Conservation (phyloP, 2,797 vertebrate species). For the Natrix natrix region DNA sequence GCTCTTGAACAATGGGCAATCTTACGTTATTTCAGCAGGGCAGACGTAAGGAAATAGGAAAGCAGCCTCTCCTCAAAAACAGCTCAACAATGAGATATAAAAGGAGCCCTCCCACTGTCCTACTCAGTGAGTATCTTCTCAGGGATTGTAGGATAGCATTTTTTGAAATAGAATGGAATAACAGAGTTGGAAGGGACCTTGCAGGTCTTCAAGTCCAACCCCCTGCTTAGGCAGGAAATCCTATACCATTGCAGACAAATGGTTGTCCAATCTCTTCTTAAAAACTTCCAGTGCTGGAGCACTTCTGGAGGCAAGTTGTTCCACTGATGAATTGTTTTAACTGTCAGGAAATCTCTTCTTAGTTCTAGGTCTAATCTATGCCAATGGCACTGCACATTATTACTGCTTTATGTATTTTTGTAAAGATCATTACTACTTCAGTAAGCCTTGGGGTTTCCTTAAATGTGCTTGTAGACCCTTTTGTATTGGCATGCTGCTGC, state of each 20-base stretch:
- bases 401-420: neutral
- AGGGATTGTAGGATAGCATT: neutral
- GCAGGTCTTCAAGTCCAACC: too few relatives aligned
- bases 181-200: too few relatives aligned
- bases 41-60: slow-evolving; percentile 10
- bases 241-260: too few relatives aligned
- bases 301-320: too few relatives aligned
- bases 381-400: neutral
- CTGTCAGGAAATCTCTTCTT: too few relatives aligned
- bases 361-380: neutral
- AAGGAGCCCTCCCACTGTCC: neutral
- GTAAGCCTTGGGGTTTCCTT: neutral
- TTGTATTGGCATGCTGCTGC: neutral
- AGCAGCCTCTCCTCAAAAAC: neutral
- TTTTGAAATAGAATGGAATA: neutral
- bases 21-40: neutral
- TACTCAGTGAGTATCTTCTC: neutral
- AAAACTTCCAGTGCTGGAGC: too few relatives aligned
- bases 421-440: neutral
- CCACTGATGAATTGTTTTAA: too few relatives aligned
- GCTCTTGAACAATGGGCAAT: slow-evolving; percentile 7
- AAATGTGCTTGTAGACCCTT: neutral
- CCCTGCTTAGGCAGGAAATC: too few relatives aligned
- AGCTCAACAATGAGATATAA: neutral
- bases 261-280: too few relatives aligned